These are phyloP conservation scores for Eucera pruinosa DNA, from an alignment of 2,888 invertebrate species.

Conservation along the genomic window DNA sequence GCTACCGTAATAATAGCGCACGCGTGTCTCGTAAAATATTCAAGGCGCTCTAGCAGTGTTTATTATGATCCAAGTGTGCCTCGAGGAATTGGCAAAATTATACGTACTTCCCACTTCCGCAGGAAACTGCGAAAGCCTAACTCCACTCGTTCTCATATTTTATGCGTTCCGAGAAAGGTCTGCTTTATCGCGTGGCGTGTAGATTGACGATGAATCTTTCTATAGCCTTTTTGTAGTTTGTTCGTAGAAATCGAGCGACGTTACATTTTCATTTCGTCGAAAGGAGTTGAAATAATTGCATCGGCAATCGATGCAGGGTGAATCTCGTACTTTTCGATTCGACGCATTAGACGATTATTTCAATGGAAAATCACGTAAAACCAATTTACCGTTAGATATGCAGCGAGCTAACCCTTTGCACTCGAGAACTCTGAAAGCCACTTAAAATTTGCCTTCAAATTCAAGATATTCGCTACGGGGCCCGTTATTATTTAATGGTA, in stretches of 20 bases:
- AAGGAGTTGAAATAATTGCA: constrained; percentile 8
- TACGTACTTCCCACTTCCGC: constrained; percentile 23
- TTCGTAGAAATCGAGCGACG: constrained; percentile 20
- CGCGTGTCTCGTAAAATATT: neutral
- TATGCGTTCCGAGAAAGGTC: constrained; percentile 4
- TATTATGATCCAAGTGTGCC: neutral
- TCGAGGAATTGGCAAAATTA: constrained; percentile 6
- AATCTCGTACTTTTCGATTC: neutral
- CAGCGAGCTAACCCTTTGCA: too few species aligned
- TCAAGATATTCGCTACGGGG: too few species aligned
- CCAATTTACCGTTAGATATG: too few species aligned
- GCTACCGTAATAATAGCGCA: constrained; percentile 13
- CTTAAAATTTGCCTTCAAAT: too few species aligned
- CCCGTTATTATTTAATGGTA: too few species aligned
- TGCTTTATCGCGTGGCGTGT: neutral
- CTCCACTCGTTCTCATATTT: neutral
- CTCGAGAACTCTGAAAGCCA: too few species aligned
- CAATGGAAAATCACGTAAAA: neutral
- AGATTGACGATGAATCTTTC: constrained; percentile 26
- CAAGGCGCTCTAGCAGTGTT: neutral
- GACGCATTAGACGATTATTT: neutral
- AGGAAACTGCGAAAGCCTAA: neutral
- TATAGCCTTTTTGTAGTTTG: neutral
- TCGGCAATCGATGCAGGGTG: neutral
- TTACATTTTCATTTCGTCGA: constrained; percentile 20